These are phyloP conservation scores for Trachelipus rathkii DNA, from an alignment of 1,140 invertebrate genomes.

Conservation along the genomic window DNA sequence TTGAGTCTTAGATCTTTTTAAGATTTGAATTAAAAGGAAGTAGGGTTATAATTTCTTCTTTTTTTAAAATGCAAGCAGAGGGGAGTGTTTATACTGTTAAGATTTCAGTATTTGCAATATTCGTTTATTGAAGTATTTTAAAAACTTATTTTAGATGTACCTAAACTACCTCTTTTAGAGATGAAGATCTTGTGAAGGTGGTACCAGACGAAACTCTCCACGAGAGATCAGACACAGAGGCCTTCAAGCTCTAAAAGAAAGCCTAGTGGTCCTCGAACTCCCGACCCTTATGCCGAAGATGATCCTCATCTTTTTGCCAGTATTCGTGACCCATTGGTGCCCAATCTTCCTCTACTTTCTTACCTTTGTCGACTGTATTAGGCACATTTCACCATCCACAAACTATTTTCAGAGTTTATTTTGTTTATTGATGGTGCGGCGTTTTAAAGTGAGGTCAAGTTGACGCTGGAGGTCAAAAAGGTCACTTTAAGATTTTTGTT, in stretches of 20 bases:
- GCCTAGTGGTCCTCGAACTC: slow-evolving; percentile 74
- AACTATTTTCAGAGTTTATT: too few species aligned
- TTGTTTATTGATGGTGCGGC: too few species aligned
- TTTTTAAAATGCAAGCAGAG: background rate
- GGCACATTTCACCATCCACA: too few species aligned
- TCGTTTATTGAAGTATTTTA: slow-evolving; percentile 7
- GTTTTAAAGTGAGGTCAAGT: too few species aligned
- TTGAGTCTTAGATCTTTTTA: too few species aligned
- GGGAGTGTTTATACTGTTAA: background rate
- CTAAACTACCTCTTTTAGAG: slow-evolving; percentile 68
- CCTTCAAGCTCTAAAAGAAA: slow-evolving; percentile 52
- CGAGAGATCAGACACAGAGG: slow-evolving; percentile 24
- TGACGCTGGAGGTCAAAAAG: too few species aligned
- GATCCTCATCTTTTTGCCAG: slow-evolving; percentile 85
- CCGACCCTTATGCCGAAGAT: slow-evolving; percentile 84
- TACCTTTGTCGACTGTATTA: slow-evolving; percentile 90
- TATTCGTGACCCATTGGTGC: slow-evolving; percentile 90
- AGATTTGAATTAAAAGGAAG: too few species aligned
- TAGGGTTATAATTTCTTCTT: background rate
- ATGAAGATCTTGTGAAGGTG: slow-evolving; percentile 53
- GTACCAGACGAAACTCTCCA: slow-evolving; percentile 28
- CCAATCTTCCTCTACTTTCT: slow-evolving; percentile 87
- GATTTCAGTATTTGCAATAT: background rate
- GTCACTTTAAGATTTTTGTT: too few species aligned
- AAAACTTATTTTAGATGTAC: slow-evolving; percentile 63